These are phyloP conservation scores for Indicator indicator DNA, from an alignment of 2,113 vertebrate genomes.

Conservation along the genomic window DNA sequence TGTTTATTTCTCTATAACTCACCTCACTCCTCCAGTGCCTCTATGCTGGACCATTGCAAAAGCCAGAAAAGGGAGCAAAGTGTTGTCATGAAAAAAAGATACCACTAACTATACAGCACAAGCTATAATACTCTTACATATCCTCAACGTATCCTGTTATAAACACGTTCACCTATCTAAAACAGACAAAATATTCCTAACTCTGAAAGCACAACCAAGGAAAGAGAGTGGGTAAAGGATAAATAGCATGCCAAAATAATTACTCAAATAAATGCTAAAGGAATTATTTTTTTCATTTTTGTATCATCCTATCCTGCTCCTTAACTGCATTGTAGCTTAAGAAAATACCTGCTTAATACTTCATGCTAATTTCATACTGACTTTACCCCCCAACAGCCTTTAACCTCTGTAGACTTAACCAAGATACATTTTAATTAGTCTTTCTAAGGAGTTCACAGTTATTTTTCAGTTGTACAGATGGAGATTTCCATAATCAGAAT, in stretches of 20 bases:
- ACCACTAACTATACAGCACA: not conserved
- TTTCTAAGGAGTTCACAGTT: conserved; percentile 40
- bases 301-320: not conserved
- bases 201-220: not conserved
- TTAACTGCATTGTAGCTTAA: not conserved
- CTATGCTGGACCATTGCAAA: not conserved
- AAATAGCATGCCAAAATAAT: not conserved
- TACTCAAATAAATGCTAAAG: not conserved
- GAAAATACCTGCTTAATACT: conserved; percentile 38
- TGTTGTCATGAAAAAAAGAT: not conserved
- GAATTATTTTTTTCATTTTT: not conserved
- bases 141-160: not conserved
- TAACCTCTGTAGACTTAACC: conserved; percentile 62
- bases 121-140: not conserved
- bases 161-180: not conserved
- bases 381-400: conserved; percentile 49
- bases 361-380: conserved; percentile 45
- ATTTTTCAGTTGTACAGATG: conserved; percentile 41
- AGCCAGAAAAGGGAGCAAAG: not conserved
- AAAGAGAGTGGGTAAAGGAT: not conserved
- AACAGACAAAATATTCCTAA: not conserved
- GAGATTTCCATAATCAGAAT: conserved; percentile 57
- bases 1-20: not conserved
- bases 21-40: not conserved
- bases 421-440: conserved; percentile 69